Conservation (phyloP, 2,888 invertebrate genomes). For the Standfussiana lucernea region DNA sequence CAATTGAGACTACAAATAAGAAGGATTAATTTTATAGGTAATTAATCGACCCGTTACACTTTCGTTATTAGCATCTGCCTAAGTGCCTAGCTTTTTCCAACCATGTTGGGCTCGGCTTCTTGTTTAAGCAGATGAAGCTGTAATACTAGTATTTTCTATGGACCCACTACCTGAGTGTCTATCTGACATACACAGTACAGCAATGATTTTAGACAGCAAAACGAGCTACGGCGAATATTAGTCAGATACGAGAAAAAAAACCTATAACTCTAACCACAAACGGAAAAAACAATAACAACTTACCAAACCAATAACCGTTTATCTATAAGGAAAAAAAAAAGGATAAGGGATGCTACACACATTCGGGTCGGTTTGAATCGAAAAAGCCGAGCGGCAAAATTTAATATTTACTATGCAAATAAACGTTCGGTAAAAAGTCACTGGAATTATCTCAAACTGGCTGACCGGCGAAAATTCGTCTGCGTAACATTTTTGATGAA, state of each 20-base stretch:
- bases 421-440: background rate
- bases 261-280: conserved; percentile 1
- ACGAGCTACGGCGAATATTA: background rate
- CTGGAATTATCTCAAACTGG: background rate
- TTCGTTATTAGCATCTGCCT: background rate
- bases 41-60: background rate
- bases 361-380: background rate
- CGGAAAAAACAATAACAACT: conserved; percentile 24
- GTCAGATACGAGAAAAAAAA: background rate
- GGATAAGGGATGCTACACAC: background rate
- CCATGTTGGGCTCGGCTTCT: background rate
- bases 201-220: background rate
- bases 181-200: background rate
- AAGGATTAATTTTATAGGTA: background rate
- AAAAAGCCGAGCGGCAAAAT: background rate
- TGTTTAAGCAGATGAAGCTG: background rate
- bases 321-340: conserved; percentile 17
- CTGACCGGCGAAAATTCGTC: too few relatives aligned
- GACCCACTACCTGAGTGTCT: background rate
- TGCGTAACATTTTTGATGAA: too few relatives aligned
- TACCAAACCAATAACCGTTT: conserved; percentile 40
- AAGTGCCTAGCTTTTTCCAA: background rate
- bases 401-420: background rate
- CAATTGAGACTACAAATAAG: background rate
- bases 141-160: background rate